Conservation (phyloP, 2,797 vertebrate genomes). For the Sitta carolinensis region DNA sequence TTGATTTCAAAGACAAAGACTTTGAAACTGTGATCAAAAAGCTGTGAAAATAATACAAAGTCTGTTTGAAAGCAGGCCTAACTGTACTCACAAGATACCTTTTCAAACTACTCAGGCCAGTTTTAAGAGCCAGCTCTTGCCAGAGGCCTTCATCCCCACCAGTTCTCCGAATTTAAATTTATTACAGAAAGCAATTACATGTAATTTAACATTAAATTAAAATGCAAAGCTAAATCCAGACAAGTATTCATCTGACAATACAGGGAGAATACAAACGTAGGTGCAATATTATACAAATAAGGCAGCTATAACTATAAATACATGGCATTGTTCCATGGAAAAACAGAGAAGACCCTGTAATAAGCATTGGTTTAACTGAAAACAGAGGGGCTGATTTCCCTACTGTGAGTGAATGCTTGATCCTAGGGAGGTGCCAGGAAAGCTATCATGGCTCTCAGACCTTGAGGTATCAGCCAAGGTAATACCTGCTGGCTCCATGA, state of each 20-base stretch:
- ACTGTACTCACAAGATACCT: neutral
- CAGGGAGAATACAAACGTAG: neutral
- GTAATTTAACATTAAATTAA: conserved; percentile 33
- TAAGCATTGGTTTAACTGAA: neutral
- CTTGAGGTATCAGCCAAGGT: neutral
- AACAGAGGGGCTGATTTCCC: neutral
- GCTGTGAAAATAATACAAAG: neutral
- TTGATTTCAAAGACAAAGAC: neutral
- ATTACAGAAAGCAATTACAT: conserved; percentile 23
- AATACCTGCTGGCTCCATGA: neutral
- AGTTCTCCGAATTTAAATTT: conserved; percentile 1
- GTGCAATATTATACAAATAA: neutral
- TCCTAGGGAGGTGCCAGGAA: neutral
- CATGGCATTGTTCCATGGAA: neutral
- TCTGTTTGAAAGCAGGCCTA: neutral
- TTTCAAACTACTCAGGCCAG: neutral
- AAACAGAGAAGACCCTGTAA: neutral
- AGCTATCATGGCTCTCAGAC: neutral
- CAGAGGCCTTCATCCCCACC: neutral
- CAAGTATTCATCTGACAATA: neutral
- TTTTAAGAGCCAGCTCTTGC: neutral
- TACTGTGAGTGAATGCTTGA: neutral
- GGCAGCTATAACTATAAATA: neutral
- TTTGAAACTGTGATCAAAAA: neutral
- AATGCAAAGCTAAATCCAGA: conserved; percentile 40